Evolutionary conservation across 2,888 invertebrate genomes (phyloP), one percentile per base, ranked within the genome.

Genomic region (Dioctria rufipes): DNA sequence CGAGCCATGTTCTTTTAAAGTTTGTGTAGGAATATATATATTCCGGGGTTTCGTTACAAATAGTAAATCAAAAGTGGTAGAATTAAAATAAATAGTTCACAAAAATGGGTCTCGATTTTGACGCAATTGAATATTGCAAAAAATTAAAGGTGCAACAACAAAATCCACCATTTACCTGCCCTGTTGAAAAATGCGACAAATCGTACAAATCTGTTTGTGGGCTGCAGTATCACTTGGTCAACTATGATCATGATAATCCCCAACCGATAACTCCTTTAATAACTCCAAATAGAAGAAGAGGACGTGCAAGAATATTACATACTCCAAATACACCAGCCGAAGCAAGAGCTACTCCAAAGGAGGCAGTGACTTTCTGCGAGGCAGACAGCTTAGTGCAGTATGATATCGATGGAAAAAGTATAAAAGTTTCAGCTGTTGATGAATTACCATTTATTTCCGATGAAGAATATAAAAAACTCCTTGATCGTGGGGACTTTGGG

Each of bases 161-260:
- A 51, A 86, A 86, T 80, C 96, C 96, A 78, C 96, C 96, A 75
- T 96, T 95, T 89, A 93, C 93, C 85, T 97, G 97, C 86, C 97
- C 97, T 6, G 91, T 96, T 78, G 93, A 93, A 85, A 94, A 94
- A 86, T 97, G 97, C 90, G 94, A 94, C 84, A 94, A 95, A 87
- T 93, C 94, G 39, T 97, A 96, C 89, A 96, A 96, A 89, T 95
- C 95, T 83, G 93, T 95, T 83, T 94, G 94, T 85, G 96, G 96
- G 1, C 91, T 97, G 84, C 95, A 96, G 86, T 95, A 95, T 87
- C 96, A 97, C 87, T 89, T 96, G 84, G 94, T 94, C 83, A 95
- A 95, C 87, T 95, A 93, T 88, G 95, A 96, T 88, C 96, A 96
- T 87, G 94, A 95, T 85, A 94, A 94, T 86, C 93, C 94, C 11